Evolutionary conservation across 1,140 invertebrate genomes (phyloP).

Genomic region (Wiebesia pumilae): DNA sequence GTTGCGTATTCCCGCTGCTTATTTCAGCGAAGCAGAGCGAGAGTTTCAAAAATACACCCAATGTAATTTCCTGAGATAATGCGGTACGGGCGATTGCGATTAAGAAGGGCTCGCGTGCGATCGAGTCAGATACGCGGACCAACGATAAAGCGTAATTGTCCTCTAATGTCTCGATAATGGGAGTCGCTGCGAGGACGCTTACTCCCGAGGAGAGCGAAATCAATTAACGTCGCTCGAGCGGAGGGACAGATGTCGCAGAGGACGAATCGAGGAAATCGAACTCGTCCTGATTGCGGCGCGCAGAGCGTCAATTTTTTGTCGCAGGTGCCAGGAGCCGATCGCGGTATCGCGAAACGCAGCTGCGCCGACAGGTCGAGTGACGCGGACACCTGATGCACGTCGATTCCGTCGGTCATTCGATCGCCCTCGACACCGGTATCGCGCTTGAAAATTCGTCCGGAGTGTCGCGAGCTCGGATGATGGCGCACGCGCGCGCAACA

Average conservation of each 20-base stretch:
- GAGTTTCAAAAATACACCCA: no score
- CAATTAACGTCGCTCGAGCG: neutral
- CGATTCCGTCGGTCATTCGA: neutral
- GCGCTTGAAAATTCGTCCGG: no score
- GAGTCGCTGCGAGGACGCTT: no score
- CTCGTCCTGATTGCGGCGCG: conserved; percentile 34
- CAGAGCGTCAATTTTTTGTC: conserved; percentile 23
- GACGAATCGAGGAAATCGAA: neutral
- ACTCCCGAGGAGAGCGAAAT: neutral
- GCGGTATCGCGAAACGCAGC: neutral
- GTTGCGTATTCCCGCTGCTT: no score
- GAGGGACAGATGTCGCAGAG: neutral
- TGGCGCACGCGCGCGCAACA: no score
- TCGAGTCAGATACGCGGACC: neutral
- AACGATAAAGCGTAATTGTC: neutral
- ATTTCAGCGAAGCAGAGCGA: no score
- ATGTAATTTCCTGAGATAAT: no score
- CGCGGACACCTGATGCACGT: conserved; percentile 13
- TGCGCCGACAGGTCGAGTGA: neutral
- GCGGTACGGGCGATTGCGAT: no score
- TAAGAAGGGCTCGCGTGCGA: no score
- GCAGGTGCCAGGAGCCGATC: conserved; percentile 24
- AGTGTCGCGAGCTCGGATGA: no score
- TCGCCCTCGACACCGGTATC: neutral
- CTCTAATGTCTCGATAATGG: no score